Evolutionary conservation across 2,113 vertebrate species (phyloP).

Genomic region (Coptodon rendalli): DNA sequence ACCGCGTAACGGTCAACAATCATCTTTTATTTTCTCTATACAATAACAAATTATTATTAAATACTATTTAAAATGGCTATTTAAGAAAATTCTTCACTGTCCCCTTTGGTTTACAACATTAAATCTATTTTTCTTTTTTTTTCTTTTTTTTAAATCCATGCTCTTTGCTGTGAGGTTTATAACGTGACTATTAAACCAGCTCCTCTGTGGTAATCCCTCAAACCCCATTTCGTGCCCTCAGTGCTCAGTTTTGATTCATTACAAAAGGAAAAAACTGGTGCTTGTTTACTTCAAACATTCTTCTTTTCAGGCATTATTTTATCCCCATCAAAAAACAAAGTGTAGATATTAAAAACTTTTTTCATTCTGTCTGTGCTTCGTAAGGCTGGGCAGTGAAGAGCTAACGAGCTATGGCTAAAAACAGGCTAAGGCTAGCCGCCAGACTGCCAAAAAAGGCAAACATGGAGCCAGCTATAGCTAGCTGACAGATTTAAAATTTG

Average conservation of each 20-base stretch:
- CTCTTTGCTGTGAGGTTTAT: neutral
- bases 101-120: neutral
- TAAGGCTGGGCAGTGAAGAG: conserved; percentile 55
- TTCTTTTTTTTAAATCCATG: neutral
- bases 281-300: neutral
- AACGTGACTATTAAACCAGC: neutral
- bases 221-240: neutral
- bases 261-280: neutral
- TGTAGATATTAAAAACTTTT: neutral
- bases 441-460: conserved; percentile 42
- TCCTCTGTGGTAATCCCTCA: neutral
- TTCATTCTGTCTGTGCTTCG: conserved; percentile 10
- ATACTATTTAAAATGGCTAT: neutral
- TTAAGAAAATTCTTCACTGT: neutral
- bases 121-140: neutral
- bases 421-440: conserved; percentile 45
- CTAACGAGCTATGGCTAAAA: conserved; percentile 48
- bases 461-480: conserved; percentile 1
- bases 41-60: neutral
- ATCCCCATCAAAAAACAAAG: neutral
- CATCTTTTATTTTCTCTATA: neutral
- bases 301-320: neutral
- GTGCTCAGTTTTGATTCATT: neutral
- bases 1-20: neutral
- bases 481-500: neutral